Percentiles rank a stretch among this genome's conserved stretches.
These are phyloP conservation scores for Eristalis pertinax DNA, from an alignment of 2,888 invertebrate species.

Conservation along the genomic window DNA sequence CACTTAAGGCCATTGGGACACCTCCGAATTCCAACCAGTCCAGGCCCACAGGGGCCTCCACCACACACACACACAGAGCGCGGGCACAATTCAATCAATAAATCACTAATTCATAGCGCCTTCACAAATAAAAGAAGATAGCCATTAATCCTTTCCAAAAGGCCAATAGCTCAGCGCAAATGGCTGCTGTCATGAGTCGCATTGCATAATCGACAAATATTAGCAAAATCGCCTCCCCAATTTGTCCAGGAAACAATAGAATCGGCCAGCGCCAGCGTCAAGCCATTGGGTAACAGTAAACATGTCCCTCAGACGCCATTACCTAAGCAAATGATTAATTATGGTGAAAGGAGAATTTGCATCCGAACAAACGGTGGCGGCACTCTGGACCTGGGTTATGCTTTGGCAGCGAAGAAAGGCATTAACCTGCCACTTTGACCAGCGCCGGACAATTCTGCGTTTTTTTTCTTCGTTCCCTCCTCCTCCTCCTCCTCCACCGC, in stretches of 20 bases:
- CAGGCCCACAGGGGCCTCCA: background rate
- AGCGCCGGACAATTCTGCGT: slow-evolving; percentile 48
- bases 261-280: slow-evolving; percentile 27
- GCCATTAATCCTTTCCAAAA: slow-evolving; percentile 4
- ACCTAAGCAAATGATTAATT: slow-evolving; percentile 70
- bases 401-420: slow-evolving; percentile 63
- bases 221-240: slow-evolving; percentile 49
- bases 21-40: background rate
- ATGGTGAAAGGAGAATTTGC: slow-evolving; percentile 69
- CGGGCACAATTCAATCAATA: background rate
- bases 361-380: slow-evolving; percentile 50
- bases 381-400: slow-evolving; percentile 46
- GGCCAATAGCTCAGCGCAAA: background rate
- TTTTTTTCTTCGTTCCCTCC: background rate
- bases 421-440: slow-evolving; percentile 60
- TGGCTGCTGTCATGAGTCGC: background rate
- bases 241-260: slow-evolving; percentile 68
- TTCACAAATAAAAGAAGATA: background rate
- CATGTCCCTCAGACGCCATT: slow-evolving; percentile 67
- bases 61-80: no score
- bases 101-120: background rate
- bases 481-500: background rate
- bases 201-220: slow-evolving; percentile 58
- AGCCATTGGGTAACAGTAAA: slow-evolving; percentile 59
- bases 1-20: background rate